phyloP scores from a whole-genome alignment of 1,140 invertebrate species.

The Eubasilissa regina region DNA sequence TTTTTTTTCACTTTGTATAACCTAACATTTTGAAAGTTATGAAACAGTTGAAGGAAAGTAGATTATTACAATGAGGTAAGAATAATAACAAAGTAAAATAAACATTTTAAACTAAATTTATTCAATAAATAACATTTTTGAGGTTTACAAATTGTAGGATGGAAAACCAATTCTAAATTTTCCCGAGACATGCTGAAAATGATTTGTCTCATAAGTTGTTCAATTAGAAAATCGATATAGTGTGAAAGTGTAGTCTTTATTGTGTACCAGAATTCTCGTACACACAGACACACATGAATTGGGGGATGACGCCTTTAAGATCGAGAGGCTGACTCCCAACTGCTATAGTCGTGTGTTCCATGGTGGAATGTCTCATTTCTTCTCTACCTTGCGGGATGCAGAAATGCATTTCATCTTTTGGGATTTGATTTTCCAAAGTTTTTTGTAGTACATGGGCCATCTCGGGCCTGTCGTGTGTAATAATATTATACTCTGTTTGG shows the following conservation, averaged over 20 bases:
- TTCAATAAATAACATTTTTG: too few relatives aligned
- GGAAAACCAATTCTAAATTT: too few relatives aligned
- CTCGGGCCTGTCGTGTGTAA: constrained; percentile 30
- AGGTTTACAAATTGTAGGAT: too few relatives aligned
- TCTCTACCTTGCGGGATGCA: constrained; percentile 33
- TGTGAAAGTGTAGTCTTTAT: too few relatives aligned
- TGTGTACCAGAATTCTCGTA: constrained; percentile 33
- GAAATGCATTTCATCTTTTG: constrained; percentile 40
- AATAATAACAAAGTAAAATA: too few relatives aligned
- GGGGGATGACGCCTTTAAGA: constrained; percentile 18
- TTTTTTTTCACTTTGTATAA: not conserved
- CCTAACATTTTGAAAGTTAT: too few relatives aligned
- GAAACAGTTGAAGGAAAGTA: too few relatives aligned
- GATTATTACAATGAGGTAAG: too few relatives aligned
- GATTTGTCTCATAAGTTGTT: too few relatives aligned
- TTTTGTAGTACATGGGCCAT: constrained; percentile 35
- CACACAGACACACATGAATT: constrained; percentile 30
- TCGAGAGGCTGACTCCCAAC: constrained; percentile 2
- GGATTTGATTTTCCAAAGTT: constrained; percentile 12
- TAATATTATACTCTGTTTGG: constrained; percentile 43
- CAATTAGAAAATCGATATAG: too few relatives aligned
- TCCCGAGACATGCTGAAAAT: too few relatives aligned
- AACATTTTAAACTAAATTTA: too few relatives aligned
- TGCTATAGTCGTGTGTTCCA: not conserved
- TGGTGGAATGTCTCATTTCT: not conserved